A percentile compares a stretch with the other conserved stretches of the same genome.
Conservation (phyloP, 2,113 vertebrate species). For the Physeter macrocephalus region DNA sequence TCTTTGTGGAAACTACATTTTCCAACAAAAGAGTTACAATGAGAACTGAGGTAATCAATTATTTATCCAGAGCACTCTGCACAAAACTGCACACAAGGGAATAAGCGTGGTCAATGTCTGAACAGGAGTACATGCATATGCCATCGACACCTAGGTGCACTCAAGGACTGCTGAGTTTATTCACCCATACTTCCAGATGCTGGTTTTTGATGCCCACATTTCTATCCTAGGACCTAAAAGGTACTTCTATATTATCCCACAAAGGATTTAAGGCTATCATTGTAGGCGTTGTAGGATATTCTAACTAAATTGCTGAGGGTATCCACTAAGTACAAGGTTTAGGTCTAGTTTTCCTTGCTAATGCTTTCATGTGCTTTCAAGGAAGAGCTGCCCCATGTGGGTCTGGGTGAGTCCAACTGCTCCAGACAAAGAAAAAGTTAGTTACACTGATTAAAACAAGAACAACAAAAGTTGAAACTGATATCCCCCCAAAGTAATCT, state of each 20-base stretch:
- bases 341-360: background rate
- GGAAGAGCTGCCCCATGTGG: background rate
- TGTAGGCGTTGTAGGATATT: background rate
- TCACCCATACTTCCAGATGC: background rate
- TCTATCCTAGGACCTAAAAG: background rate
- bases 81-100: background rate
- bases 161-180: background rate
- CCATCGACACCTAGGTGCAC: background rate
- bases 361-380: background rate
- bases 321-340: background rate
- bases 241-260: background rate
- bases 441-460: background rate
- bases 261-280: background rate
- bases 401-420: background rate
- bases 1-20: constrained; percentile 3
- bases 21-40: background rate
- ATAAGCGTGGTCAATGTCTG: background rate
- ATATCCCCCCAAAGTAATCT: background rate
- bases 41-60: background rate
- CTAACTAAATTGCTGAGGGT: background rate
- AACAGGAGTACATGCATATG: background rate
- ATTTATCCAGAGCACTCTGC: background rate
- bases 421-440: background rate
- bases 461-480: background rate
- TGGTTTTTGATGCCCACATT: background rate